Evolutionary conservation across 2,797 vertebrate genomes (phyloP), one percentile per base, ranked within the genome.

Genomic region (Paedocypris micromegethes): DNA sequence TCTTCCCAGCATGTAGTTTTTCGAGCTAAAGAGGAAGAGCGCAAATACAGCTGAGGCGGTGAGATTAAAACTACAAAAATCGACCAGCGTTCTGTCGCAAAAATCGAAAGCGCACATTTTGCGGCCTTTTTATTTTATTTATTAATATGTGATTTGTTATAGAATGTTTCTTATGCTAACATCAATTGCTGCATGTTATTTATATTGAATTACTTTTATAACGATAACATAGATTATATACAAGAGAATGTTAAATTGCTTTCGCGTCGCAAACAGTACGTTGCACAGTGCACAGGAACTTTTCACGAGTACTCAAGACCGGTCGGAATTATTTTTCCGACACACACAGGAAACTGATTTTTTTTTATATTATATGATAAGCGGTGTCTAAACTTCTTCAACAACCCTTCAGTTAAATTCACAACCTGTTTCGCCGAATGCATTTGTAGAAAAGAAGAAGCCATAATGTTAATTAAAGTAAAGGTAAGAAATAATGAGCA

Each of bases 391-490:
- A 47, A 47, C 3, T 4, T 40, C 1, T 42, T 52, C 43, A 3
- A 40, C 37, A 4, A 3, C 41, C 9, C 43, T 1, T 66, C 57
- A 7, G 8, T 50, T 77, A n/a, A 3, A 64, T 44, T 37, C 0
- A 44, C 0, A 51, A 4, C 52, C 7, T 45, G 0, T 62, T 62
- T 38, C 42, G 1, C 5, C 50, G 38, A 4, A 44, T 73, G 71
- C 55, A 62, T 43, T 56, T 44, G 8, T 60, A 41, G 54, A 78
- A 23, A 43, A 65, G 41, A 65, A 6, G 7, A 69, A 68, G 41
- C 6, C 53, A 86, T 76, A 46, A 91, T 91, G 90, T 78, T 91
- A 68, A 91, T 91, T 76, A 91, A 90, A 89, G 88, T 91, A 44
- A 90, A 91, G 90, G 89, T 91, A 88, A 85, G 85, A 37, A 65